Percentiles rank a stretch among this genome's conserved stretches.
phyloP scores from a whole-genome alignment of 2,797 vertebrate species.

The Carapus acus region DNA sequence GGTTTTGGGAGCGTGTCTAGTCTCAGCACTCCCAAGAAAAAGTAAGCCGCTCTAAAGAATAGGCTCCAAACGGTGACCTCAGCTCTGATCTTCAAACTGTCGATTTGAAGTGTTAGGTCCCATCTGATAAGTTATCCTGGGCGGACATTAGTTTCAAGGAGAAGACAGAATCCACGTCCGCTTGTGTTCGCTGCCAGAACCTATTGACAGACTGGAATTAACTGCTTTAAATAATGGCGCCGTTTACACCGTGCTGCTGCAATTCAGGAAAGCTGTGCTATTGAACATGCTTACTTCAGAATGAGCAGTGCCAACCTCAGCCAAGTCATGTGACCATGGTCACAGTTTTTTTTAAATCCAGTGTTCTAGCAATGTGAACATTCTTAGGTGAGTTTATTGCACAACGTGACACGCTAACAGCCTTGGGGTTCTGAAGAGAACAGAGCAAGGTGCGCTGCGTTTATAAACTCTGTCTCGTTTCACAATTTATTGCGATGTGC shows the following conservation, averaged over 20 bases:
- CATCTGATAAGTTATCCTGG: constrained; percentile 49
- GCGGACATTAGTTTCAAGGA: constrained; percentile 29
- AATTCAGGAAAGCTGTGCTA: too few relatives aligned
- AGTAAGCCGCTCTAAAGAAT: constrained; percentile 36
- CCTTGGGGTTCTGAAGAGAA: too few relatives aligned
- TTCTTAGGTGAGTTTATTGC: too few relatives aligned
- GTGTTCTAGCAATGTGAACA: too few relatives aligned
- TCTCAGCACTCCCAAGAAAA: constrained; percentile 33
- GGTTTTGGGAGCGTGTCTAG: constrained; percentile 41
- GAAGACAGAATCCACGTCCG: constrained; percentile 13
- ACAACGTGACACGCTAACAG: too few relatives aligned
- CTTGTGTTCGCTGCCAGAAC: constrained; percentile 14
- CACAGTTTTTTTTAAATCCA: too few relatives aligned
- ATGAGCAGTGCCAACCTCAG: too few relatives aligned
- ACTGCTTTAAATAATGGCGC: constrained; percentile 26
- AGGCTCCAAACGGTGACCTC: constrained; percentile 42
- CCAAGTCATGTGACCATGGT: too few relatives aligned
- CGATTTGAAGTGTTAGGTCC: constrained; percentile 46
- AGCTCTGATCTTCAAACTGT: constrained; percentile 52
- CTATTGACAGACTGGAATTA: constrained; percentile 37
- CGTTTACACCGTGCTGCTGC: background rate
- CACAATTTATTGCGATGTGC: too few relatives aligned
- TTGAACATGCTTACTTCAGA: too few relatives aligned
- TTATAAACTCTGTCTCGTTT: too few relatives aligned
- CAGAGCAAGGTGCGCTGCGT: too few relatives aligned